Evolutionary conservation across 2,113 vertebrate species (phyloP), one percentile per base, ranked within the genome.

Genomic region (Syngnathoides biaculeatus): DNA sequence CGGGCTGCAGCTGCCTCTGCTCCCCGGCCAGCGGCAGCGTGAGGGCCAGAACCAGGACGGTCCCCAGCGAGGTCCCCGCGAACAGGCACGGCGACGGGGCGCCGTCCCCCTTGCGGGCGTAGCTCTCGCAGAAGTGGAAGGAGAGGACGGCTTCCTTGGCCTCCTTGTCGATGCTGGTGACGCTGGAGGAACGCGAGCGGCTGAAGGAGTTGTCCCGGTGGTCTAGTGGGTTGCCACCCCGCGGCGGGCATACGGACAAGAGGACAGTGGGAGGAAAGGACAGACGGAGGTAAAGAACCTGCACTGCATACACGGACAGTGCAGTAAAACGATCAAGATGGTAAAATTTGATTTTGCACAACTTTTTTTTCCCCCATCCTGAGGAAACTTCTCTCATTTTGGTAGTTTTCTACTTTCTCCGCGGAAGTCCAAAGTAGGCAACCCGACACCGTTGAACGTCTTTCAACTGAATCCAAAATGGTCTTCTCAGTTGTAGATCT

Each of bases 141-240:
- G 94, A 94, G 72, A 93, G 95, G 89, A 98, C 94, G 55, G 94
- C 92, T 87, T 99, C 97, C 0, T 95, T 93, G 2, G 94, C 90
- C 79, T 99, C 97, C 86, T 96, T 98, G 85, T 99, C 97, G 68
- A 99, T 98, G 91, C 96, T 98, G 88, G 96, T 98, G 85, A 99
- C 97, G 63, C 96, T 98, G 72, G 97, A 98, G 86, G 96, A 98
- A 82, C 97, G 93, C 0, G 97, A 99, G 77, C 96, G 95, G 88
- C 97, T 99, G 92, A 97, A 99, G 55, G 97, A 97, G 88, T 95
- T 97, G 92, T 99, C 97, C 91, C 94, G 94, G 85, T 95, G 92
- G 92, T 99, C 97, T 99, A 93, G 90, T 88, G 94, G 92, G 86
- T 90, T 85, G 84, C 88, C 75, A 71, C 87, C 89, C 89, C 91